phyloP scores from a whole-genome alignment of 2,888 invertebrate genomes.

The Calephelis perditalis region DNA sequence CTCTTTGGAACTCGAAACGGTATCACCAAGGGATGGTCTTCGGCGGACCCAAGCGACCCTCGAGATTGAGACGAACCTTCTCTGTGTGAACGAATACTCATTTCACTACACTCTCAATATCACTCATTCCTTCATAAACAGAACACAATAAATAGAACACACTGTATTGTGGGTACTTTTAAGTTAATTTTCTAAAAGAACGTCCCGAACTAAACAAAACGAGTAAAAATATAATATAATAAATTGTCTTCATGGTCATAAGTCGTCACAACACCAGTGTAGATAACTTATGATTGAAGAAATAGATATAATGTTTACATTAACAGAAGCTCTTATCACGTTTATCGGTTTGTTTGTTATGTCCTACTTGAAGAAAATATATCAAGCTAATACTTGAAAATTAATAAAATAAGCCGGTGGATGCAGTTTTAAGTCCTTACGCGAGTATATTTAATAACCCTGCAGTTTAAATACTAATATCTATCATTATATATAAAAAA shows the following conservation, averaged over 20 bases:
- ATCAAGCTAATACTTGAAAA: too few species aligned
- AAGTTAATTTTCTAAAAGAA: background rate
- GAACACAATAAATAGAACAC: slow-evolving; percentile 33
- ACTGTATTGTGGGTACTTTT: slow-evolving; percentile 28
- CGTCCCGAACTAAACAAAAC: too few species aligned
- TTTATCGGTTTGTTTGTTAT: slow-evolving; percentile 50
- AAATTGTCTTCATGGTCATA: background rate
- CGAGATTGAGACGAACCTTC: slow-evolving; percentile 44
- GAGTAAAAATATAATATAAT: background rate
- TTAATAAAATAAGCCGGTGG: too few species aligned
- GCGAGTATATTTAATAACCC: too few species aligned
- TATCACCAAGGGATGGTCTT: slow-evolving; percentile 60
- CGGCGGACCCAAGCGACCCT: slow-evolving; percentile 34
- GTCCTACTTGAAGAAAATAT: slow-evolving; percentile 6
- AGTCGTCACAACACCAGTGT: slow-evolving; percentile 11
- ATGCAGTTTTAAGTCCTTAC: too few species aligned
- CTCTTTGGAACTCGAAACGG: slow-evolving; percentile 68
- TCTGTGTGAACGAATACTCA: slow-evolving; percentile 44
- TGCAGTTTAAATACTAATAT: too few species aligned
- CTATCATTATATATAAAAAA: too few species aligned
- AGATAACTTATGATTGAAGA: slow-evolving; percentile 62
- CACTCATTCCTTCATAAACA: slow-evolving; percentile 36
- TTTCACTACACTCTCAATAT: slow-evolving; percentile 41
- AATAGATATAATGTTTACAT: slow-evolving; percentile 39
- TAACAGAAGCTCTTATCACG: slow-evolving; percentile 56